Conservation (phyloP, 2,113 vertebrate genomes). For the Dendropsophus ebraccatus region DNA sequence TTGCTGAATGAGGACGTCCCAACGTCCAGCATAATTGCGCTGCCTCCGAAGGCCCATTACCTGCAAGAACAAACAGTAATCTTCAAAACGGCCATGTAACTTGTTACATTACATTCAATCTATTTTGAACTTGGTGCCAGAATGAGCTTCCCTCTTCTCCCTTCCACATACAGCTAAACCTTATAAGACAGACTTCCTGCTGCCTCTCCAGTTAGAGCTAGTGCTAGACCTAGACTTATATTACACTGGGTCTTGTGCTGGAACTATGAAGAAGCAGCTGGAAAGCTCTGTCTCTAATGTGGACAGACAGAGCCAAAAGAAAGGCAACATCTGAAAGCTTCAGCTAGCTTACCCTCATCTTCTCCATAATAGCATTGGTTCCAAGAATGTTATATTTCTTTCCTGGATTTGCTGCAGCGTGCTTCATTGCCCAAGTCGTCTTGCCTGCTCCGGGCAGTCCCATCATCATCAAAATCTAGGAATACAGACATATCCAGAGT, state of each 20-base stretch:
- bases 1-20: constrained; percentile 91
- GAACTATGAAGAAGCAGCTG: too few species aligned
- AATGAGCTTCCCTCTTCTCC: too few species aligned
- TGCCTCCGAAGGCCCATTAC: constrained; percentile 91
- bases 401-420: constrained; percentile 78
- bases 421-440: constrained; percentile 88
- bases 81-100: not conserved
- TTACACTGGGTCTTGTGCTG: too few species aligned
- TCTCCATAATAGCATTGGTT: constrained; percentile 94
- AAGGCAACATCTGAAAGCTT: too few species aligned
- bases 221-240: too few species aligned
- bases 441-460: constrained; percentile 89
- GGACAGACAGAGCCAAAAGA: too few species aligned
- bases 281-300: too few species aligned
- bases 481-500: not conserved
- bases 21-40: constrained; percentile 87
- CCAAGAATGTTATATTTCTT: constrained; percentile 93
- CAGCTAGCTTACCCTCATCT: constrained; percentile 77
- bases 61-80: constrained; percentile 61
- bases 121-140: too few species aligned
- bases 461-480: constrained; percentile 91
- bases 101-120: too few species aligned
- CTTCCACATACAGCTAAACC: too few species aligned
- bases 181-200: too few species aligned
- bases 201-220: too few species aligned